Evolutionary conservation across 2,888 invertebrate species (phyloP).

Genomic region (Polydrusus cervinus): DNA sequence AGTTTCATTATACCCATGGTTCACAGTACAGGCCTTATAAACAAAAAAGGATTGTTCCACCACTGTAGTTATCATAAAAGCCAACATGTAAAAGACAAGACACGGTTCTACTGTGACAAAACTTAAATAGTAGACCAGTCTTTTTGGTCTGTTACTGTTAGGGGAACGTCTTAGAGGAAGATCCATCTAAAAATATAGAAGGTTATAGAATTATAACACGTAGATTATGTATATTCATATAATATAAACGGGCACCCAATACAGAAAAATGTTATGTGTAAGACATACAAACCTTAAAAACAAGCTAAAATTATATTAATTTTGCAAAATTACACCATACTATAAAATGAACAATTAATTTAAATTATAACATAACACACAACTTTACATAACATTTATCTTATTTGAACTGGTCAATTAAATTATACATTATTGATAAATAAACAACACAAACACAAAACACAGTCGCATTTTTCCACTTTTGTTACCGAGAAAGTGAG

Average conservation of each 20-base stretch:
- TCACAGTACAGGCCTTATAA: slow-evolving; percentile 84
- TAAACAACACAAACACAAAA: background rate
- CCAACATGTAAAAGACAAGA: slow-evolving; percentile 92
- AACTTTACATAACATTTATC: too few relatives aligned
- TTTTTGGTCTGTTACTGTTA: background rate
- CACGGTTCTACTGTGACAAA: slow-evolving; percentile 87
- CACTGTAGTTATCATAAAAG: slow-evolving; percentile 86
- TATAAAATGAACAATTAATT: too few relatives aligned
- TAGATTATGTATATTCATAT: background rate
- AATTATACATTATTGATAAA: background rate
- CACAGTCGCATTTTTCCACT: background rate
- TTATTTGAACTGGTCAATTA: too few relatives aligned
- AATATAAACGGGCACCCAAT: too few relatives aligned
- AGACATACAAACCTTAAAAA: background rate
- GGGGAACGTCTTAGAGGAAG: slow-evolving; percentile 31
- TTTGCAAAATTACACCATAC: too few relatives aligned
- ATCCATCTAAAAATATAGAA: slow-evolving; percentile 55
- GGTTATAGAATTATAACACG: background rate
- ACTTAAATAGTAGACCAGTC: slow-evolving; percentile 56
- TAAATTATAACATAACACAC: too few relatives aligned
- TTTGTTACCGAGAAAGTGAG: slow-evolving; percentile 2
- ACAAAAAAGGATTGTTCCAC: slow-evolving; percentile 87
- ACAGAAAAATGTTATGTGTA: background rate
- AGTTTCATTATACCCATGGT: slow-evolving; percentile 80
- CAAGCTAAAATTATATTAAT: too few relatives aligned